Base-by-base conservation (phyloP, 2,113 vertebrate genomes). In the Isichthys henryi region DNA sequence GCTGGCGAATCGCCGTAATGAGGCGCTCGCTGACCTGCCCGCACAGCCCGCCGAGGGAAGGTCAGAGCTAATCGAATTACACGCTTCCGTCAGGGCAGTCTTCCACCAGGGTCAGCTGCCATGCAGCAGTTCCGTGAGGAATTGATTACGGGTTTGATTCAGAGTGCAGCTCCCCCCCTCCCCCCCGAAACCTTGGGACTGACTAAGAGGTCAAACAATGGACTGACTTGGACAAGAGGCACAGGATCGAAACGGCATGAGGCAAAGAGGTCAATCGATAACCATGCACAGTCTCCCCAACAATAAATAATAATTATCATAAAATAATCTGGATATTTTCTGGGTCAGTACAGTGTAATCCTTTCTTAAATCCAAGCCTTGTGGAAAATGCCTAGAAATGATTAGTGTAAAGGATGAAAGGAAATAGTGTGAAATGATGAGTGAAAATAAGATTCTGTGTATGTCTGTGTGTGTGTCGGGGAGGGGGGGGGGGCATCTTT, bases 101-200 rank as follows among this genome's bases (percentile, higher is more conserved):
- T 70, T 77, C 88, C 85, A 86, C 82, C 23, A 46, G 52, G 88
- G 90, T 87, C 86, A 46, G 85, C 83, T 82, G 88, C 90, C 86
- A 90, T 9, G 43, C 52, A 8, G 23, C 88, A 89, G 88, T 88
- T 82, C 86, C 9, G 31, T 66, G 27, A 77, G 39, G 56, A 85
- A 91, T 89, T 90, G 91, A 91, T 91, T 91, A 90, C 88, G 43
- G 77, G 39, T 89, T 86, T 91, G 86, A 89, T 91, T 90, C 90
- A 90, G 88, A 82, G 90, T 43, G 31, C n/a, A 21, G 23, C 62
- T 39, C 5, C 52, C 48, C 48, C 48, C 43, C 66, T 17, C 50
- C 80, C n/a, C 39, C 82, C 13, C 74, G 35, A 31, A 83, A 87
- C 87, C 48, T 4, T 53, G 74, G 77, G 62, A 50, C 74, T 1